A percentile compares a stretch with the other conserved stretches of the same genome.
Conservation (phyloP, 1,140 invertebrate species). For the Lasioglossum baleicum region DNA sequence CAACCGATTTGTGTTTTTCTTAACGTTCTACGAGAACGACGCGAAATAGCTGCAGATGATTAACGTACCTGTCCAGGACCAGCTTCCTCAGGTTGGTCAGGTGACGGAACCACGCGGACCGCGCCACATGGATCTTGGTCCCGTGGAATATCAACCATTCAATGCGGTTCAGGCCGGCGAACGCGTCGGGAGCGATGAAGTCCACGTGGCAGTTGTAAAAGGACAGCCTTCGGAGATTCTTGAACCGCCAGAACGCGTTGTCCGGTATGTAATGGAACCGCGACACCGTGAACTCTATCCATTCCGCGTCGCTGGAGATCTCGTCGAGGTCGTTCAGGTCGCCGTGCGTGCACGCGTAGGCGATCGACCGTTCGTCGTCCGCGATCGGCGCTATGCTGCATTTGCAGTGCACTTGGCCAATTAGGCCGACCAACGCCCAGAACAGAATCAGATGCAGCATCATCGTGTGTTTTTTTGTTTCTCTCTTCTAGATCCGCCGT, state of each 20-base stretch:
- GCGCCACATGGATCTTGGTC: constrained; percentile 53
- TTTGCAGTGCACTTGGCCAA: constrained; percentile 59
- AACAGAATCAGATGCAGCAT: constrained; percentile 42
- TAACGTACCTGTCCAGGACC: constrained; percentile 54
- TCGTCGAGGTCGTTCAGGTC: constrained; percentile 61
- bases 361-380: constrained; percentile 61
- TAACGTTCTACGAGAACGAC: constrained; percentile 8
- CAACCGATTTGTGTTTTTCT: constrained; percentile 1
- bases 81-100: constrained; percentile 57
- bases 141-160: constrained; percentile 67
- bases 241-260: constrained; percentile 62
- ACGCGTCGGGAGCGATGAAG: constrained; percentile 54
- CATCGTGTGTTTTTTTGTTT: constrained; percentile 14
- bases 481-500: neutral
- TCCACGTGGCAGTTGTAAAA: constrained; percentile 69
- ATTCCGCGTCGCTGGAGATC: constrained; percentile 62
- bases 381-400: constrained; percentile 60
- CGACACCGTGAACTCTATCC: constrained; percentile 71
- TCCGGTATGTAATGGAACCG: constrained; percentile 55
- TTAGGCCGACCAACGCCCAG: constrained; percentile 62
- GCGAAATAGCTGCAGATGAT: no score
- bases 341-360: constrained; percentile 65
- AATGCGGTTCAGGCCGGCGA: constrained; percentile 57
- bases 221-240: constrained; percentile 52
- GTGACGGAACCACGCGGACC: constrained; percentile 56